These are phyloP conservation scores for Clarias pachynema DNA, from an alignment of 2,797 vertebrate species.

Conservation along the genomic window DNA sequence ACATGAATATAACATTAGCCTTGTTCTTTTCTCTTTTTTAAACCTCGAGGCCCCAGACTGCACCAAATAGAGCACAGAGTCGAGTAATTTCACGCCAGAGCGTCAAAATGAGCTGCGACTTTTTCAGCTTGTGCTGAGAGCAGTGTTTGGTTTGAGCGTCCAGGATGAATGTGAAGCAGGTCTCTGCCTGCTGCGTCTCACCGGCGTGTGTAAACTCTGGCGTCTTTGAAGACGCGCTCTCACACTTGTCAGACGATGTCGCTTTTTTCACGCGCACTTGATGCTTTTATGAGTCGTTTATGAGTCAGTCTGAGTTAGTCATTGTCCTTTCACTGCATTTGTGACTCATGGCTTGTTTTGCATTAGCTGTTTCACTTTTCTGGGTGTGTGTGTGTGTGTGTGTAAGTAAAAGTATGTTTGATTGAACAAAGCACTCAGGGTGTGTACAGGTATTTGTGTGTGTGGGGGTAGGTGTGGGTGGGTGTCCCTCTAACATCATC, in stretches of 20 bases:
- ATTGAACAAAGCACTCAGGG: neutral
- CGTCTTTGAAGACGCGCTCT: neutral
- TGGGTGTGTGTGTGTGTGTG: constrained; percentile 9
- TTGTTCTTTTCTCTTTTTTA: neutral
- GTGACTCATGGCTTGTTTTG: neutral
- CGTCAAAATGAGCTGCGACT: neutral
- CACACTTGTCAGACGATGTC: neutral
- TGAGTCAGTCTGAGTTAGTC: neutral
- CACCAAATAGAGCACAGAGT: neutral
- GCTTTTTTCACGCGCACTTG: neutral
- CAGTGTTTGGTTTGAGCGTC: neutral
- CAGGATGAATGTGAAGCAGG: constrained; percentile 1
- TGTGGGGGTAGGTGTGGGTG: neutral
- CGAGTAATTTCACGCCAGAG: constrained; percentile 2
- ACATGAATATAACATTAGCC: neutral
- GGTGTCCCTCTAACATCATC: neutral
- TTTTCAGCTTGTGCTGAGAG: constrained; percentile 3
- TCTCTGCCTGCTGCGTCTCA: neutral
- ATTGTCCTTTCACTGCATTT: neutral
- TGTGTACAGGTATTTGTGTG: neutral
- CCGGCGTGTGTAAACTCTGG: neutral
- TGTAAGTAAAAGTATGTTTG: neutral
- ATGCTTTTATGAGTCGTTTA: neutral
- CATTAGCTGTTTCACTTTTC: neutral
- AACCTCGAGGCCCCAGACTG: neutral